Conservation (phyloP, 2,888 invertebrate species). For the Philereme vetulata region DNA sequence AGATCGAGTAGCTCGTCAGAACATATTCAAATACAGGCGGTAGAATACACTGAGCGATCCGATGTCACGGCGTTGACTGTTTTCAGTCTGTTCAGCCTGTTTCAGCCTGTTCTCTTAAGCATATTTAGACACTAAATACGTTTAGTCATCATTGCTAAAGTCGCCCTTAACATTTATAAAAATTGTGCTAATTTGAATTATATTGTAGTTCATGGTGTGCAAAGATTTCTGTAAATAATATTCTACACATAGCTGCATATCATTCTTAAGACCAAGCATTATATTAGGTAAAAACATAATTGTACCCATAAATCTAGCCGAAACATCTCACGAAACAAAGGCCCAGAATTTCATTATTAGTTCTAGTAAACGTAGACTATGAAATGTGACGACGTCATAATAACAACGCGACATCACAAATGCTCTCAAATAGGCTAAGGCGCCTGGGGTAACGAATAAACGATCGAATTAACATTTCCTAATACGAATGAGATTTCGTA, state of each 20-base stretch:
- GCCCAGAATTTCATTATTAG: slow-evolving; percentile 13
- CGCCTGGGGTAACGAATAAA: not conserved
- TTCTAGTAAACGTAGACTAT: not conserved
- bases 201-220: too few relatives aligned
- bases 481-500: not conserved
- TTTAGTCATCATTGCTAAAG: too few relatives aligned
- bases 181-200: too few relatives aligned
- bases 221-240: not conserved
- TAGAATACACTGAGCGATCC: too few relatives aligned
- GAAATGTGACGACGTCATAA: slow-evolving; percentile 12
- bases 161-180: too few relatives aligned
- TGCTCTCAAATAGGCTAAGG: slow-evolving; percentile 3
- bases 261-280: too few relatives aligned
- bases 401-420: slow-evolving; percentile 12
- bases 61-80: too few relatives aligned
- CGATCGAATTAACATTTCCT: not conserved
- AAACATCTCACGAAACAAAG: not conserved
- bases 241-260: not conserved
- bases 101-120: too few relatives aligned
- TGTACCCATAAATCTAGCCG: not conserved
- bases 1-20: too few relatives aligned
- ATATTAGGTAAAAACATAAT: not conserved
- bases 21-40: too few relatives aligned
- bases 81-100: too few relatives aligned
- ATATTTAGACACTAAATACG: too few relatives aligned